A percentile compares a stretch with the other conserved stretches of the same genome.
Conservation (phyloP, 2,888 invertebrate genomes). For the Pherbina coryleti region DNA sequence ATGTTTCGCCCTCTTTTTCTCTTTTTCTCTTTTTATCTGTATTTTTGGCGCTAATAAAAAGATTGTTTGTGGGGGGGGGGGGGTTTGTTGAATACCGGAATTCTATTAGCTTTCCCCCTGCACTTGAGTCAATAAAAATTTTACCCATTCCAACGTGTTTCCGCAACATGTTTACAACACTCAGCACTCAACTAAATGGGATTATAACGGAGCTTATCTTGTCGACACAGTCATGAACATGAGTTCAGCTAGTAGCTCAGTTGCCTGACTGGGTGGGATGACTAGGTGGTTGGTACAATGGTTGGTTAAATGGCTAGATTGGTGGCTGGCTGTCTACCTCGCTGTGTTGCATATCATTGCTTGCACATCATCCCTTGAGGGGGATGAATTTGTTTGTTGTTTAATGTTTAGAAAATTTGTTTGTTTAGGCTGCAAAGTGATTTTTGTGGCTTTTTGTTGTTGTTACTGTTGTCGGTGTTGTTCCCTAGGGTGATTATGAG, state of each 20-base stretch:
- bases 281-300: background rate
- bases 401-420: conserved; percentile 30
- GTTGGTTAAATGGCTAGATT: background rate
- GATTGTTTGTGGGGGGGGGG: background rate
- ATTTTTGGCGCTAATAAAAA: background rate
- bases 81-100: background rate
- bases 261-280: background rate
- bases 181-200: conserved; percentile 47
- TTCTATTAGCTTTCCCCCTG: background rate
- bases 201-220: conserved; percentile 60
- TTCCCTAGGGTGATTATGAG: background rate
- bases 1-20: background rate
- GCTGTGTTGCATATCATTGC: background rate
- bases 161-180: conserved; percentile 29
- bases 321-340: background rate
- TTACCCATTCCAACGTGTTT: background rate
- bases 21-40: too few species aligned
- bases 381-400: conserved; percentile 13
- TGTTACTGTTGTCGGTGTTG: conserved; percentile 2
- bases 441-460: conserved; percentile 16
- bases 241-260: background rate
- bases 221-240: conserved; percentile 54
- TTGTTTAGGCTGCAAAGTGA: conserved; percentile 35
- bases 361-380: too few species aligned
- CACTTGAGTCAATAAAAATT: conserved; percentile 10